Evolutionary conservation across 2,113 vertebrate genomes (phyloP).

Genomic region (Dermatemys mawii): DNA sequence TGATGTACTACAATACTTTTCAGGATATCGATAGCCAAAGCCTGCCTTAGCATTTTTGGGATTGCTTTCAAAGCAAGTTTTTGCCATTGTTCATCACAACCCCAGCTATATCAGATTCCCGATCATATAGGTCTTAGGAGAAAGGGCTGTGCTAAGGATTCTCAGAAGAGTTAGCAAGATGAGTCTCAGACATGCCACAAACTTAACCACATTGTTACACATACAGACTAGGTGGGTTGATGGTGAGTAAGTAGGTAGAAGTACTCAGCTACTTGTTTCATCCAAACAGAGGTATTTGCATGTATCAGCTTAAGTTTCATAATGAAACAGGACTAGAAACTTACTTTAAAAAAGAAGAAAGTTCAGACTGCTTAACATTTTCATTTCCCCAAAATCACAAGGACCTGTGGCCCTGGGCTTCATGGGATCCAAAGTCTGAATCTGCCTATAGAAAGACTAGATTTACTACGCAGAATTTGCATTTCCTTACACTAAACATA

Average conservation of each 20-base stretch:
- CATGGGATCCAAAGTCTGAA: fast-evolving
- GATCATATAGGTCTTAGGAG: background rate
- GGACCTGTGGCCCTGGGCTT: background rate
- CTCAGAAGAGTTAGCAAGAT: background rate
- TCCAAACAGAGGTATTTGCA: background rate
- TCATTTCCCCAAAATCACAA: background rate
- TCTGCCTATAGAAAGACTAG: fast-evolving
- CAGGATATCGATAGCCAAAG: background rate
- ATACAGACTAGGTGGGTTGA: background rate
- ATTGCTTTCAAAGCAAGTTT: background rate
- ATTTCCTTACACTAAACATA: background rate
- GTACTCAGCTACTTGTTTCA: fast-evolving
- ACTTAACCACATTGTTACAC: background rate
- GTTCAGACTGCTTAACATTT: fast-evolving
- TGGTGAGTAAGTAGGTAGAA: background rate
- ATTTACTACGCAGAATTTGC: fast-evolving
- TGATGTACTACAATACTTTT: background rate
- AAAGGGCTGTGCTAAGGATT: background rate
- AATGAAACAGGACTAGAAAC: background rate
- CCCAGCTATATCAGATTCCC: background rate
- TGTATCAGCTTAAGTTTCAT: background rate
- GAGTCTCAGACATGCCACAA: background rate
- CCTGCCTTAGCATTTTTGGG: background rate
- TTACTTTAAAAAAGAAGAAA: background rate
- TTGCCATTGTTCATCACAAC: background rate